A percentile compares a stretch with the other conserved stretches of the same genome.
Conservation (phyloP, 2,113 vertebrate species). For the Bettongia penicillata region DNA sequence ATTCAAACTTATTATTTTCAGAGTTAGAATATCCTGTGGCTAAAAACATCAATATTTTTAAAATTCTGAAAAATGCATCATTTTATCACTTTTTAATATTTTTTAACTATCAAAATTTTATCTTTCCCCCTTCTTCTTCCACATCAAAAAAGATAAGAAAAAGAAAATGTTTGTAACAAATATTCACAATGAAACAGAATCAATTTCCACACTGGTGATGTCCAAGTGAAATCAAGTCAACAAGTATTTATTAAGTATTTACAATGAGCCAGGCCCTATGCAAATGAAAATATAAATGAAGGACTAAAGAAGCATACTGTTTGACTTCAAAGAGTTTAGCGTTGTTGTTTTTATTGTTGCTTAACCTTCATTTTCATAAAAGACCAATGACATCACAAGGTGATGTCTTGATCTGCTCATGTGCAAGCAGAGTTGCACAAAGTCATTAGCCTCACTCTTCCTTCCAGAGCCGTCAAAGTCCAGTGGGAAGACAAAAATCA, state of each 20-base stretch:
- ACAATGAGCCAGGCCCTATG: background rate
- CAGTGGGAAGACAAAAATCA: no score
- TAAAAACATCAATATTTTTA: background rate
- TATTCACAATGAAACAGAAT: background rate
- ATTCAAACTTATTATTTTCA: background rate
- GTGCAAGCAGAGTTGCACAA: no score
- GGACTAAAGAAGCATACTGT: background rate
- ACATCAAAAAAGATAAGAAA: background rate
- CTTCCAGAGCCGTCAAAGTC: no score
- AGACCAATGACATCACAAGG: no score
- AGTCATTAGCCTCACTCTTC: no score
- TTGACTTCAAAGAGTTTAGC: background rate
- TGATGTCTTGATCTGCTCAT: no score
- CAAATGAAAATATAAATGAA: background rate
- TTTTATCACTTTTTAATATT: background rate
- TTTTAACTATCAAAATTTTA: background rate
- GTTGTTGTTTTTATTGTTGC: no score
- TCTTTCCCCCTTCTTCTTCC: background rate
- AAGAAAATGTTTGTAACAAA: background rate
- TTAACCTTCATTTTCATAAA: no score
- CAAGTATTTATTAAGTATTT: background rate
- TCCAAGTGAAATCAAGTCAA: background rate
- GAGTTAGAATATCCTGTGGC: background rate
- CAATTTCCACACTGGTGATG: background rate
- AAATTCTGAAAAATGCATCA: background rate